Evolutionary conservation across 2,113 vertebrate genomes (phyloP).

Genomic region (Malurus melanocephalus): DNA sequence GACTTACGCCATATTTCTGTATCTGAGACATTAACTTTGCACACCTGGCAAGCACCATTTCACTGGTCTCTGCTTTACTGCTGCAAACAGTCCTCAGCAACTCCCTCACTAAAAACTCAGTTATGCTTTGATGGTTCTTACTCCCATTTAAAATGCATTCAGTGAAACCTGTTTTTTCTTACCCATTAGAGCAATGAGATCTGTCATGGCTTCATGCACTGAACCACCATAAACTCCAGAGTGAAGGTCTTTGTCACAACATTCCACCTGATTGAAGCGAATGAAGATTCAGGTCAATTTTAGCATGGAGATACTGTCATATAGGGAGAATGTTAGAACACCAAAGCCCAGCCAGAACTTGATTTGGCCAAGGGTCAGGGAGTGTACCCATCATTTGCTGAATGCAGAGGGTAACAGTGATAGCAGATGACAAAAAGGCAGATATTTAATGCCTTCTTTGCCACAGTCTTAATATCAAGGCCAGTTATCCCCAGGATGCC

Average conservation of each 20-base stretch:
- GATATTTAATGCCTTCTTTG: not conserved
- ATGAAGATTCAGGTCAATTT: not conserved
- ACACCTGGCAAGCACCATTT: not conserved
- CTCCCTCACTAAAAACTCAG: not conserved
- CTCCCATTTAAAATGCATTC: not conserved
- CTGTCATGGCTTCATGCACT: constrained; percentile 92
- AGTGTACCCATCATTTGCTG: not conserved
- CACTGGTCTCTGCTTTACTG: not conserved
- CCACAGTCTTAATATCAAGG: not conserved
- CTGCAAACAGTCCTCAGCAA: not conserved
- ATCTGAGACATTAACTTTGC: not conserved
- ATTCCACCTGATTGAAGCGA: constrained; percentile 74
- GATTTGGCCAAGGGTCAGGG: not conserved
- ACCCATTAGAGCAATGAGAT: constrained; percentile 91
- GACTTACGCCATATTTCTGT: not conserved
- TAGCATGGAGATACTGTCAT: not conserved
- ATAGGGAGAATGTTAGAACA: not conserved
- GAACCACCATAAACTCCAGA: constrained; percentile 95
- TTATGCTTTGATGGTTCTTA: not conserved
- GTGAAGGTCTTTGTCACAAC: constrained; percentile 87
- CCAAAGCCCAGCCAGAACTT: not conserved
- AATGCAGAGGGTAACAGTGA: not conserved
- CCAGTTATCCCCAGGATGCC: not conserved
- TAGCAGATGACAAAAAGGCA: not conserved
- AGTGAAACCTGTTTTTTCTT: constrained; percentile 51